Base-by-base conservation (phyloP, 2,113 vertebrate species). In the Rafetus swinhoei region DNA sequence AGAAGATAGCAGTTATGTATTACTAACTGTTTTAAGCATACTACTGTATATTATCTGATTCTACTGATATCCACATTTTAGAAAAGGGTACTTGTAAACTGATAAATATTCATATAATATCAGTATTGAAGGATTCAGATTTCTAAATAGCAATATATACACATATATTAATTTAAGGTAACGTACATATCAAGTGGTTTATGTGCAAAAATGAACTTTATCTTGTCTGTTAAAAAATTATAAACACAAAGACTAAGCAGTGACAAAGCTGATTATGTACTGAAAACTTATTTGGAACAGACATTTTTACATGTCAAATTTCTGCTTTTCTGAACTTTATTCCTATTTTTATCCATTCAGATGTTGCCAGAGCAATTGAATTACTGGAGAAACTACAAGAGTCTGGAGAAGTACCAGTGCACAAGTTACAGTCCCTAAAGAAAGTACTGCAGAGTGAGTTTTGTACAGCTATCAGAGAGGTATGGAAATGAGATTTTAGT, bases 361-460 rank as follows among this genome's bases (percentile, higher is more conserved):
- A 99, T 98, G 99, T 99, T 97, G 98, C 99, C 92, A 98, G 99
- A 97, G 99, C 99, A 69, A 99, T 99, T 89, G 99, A 99, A 97
- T 97, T 99, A 97, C 98, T 99, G 98, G 99, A 99, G 98, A 99
- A 99, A 97, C 98, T 99, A 83, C 99, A 99, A 98, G 99, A 99
- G 95, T 99, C 99, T 27, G 99, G 99, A 90, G 99, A 99, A 90
- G 98, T 99, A 94, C 99, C 99, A 32, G 99, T 99, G 35, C 99
- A 99, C 96, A 99, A 99, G 94, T 98, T 99, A 79, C 99, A 99
- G 92, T 99, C 99, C 21, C 98, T 99, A 96, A 99, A 99, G 98
- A 99, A 99, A 96, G 99, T 99, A 76, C 98, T 99, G 92, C 99
- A 99, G 98, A 99, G 99, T 97, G 99, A 99, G 97, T 99, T 99